Evolutionary conservation across 37 sponge, comb jelly and placozoan species (phyloP).

Genomic region (Crambe crambe): DNA sequence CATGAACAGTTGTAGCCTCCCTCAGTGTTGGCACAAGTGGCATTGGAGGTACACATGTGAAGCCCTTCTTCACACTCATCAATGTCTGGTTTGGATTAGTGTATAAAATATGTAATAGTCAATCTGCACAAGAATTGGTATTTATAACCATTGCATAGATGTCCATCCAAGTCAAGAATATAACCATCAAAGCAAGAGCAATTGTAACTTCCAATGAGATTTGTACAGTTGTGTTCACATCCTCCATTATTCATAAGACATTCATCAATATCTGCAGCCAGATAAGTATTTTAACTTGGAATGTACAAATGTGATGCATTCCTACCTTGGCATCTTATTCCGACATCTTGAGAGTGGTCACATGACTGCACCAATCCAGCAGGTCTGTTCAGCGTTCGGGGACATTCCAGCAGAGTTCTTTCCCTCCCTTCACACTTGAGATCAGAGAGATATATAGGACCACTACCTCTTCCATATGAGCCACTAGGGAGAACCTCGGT

Average conservation of each 20-base stretch:
- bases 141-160: not conserved
- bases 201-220: conserved; percentile 53
- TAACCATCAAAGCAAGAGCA: conserved; percentile 1
- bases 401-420: not conserved
- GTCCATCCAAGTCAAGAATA: not conserved
- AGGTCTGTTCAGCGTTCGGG: not conserved
- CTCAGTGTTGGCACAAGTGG: conserved; percentile 8
- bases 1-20: conserved; percentile 13
- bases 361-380: not conserved
- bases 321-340: conserved; percentile 20
- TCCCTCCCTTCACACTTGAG: not conserved
- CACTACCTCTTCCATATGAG: not conserved
- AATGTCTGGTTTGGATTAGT: not conserved
- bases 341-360: conserved; percentile 16
- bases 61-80: not conserved
- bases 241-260: conserved; percentile 41
- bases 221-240: conserved; percentile 43
- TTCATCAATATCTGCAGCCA: conserved; percentile 47
- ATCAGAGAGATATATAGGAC: not conserved
- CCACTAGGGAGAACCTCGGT: not conserved
- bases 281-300: not conserved
- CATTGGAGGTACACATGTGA: conserved; percentile 1
- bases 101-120: not conserved
- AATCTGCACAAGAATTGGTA: too few relatives aligned
- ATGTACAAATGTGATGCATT: not conserved